Conservation (phyloP, 2,113 vertebrate species). For the Pterocles orientalis region DNA sequence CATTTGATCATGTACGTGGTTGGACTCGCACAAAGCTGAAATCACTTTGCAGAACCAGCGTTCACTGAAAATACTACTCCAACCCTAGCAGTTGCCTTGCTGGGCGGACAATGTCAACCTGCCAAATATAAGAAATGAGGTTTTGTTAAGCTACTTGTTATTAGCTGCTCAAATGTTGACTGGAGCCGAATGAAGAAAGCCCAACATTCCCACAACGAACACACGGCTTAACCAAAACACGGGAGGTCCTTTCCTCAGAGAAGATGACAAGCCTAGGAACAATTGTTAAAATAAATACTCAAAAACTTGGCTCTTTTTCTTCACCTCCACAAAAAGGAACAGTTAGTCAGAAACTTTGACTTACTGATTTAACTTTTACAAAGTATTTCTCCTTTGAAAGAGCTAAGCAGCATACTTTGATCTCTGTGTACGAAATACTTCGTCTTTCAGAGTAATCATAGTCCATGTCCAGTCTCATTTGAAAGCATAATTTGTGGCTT, state of each 20-base stretch:
- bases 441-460: not conserved
- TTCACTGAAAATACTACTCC: not conserved
- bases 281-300: constrained; percentile 47
- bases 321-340: not conserved
- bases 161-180: constrained; percentile 7
- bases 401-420: not conserved
- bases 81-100: not conserved
- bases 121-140: not conserved
- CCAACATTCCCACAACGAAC: not conserved
- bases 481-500: constrained; percentile 39
- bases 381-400: constrained; percentile 1
- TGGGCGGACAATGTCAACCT: not conserved
- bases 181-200: not conserved
- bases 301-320: constrained; percentile 23
- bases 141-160: not conserved
- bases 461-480: constrained; percentile 10
- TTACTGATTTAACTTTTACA: not conserved
- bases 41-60: not conserved
- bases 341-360: too few species aligned
- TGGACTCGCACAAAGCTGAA: not conserved
- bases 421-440: constrained; percentile 16
- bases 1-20: not conserved
- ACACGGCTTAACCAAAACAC: not conserved
- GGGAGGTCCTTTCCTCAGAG: constrained; percentile 23
- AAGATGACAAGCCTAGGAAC: constrained; percentile 31